Conservation (phyloP, 2,113 vertebrate genomes). For the Psittacula cyanocephala region DNA sequence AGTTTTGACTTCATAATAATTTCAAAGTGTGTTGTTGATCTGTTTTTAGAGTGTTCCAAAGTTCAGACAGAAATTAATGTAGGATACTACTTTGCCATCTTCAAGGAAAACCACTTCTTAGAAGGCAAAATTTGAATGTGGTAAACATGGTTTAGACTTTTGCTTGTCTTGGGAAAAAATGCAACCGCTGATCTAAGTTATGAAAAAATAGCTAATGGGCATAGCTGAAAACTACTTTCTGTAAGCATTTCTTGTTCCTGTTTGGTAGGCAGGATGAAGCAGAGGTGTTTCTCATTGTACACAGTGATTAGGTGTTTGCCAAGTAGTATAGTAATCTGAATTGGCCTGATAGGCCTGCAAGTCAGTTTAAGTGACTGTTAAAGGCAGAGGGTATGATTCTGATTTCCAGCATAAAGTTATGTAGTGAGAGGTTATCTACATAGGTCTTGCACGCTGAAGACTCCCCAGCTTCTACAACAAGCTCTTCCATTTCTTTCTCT, state of each 20-base stretch:
- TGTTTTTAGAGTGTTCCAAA: not conserved
- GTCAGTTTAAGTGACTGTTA: not conserved
- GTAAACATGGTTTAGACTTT: not conserved
- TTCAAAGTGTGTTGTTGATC: not conserved
- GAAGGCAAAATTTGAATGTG: not conserved
- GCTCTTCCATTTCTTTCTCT: not conserved
- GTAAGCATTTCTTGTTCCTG: not conserved
- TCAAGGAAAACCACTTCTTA: conserved; percentile 1
- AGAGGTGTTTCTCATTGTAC: not conserved
- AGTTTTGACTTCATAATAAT: not conserved
- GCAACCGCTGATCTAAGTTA: not conserved
- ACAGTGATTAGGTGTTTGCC: not conserved
- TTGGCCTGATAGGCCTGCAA: not conserved
- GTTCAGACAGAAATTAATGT: not conserved
- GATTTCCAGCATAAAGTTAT: not conserved
- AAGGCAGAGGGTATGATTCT: not conserved
- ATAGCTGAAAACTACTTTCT: not conserved
- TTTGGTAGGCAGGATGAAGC: not conserved
- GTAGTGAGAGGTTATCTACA: accelerated
- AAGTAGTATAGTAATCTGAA: not conserved
- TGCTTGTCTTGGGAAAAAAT: not conserved
- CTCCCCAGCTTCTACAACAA: not conserved
- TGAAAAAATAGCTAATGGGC: not conserved
- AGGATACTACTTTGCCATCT: not conserved
- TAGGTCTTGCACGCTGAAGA: not conserved